phyloP scores from a whole-genome alignment of 64 coral and sea anemone species.

The Astreopora myriophthalma region DNA sequence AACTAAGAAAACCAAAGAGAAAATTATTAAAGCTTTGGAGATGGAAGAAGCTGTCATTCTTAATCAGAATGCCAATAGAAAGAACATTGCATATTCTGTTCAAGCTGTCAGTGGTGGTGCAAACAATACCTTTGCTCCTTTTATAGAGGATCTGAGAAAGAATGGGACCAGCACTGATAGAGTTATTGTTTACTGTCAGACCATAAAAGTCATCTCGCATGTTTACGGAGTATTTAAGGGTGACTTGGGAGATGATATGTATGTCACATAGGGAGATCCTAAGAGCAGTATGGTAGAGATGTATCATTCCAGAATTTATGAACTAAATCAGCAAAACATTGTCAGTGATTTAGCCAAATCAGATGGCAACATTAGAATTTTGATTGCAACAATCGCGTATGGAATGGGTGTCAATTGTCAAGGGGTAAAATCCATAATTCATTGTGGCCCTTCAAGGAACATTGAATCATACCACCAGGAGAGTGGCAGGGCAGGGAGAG shows the following conservation, averaged over 20 bases:
- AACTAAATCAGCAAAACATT: not conserved
- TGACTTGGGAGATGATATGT: no score
- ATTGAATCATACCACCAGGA: conserved; percentile 39
- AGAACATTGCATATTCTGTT: not conserved
- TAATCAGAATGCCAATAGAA: not conserved
- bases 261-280: no score
- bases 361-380: not conserved
- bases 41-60: not conserved
- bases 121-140: not conserved
- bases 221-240: no score
- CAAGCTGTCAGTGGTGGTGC: not conserved
- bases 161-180: not conserved
- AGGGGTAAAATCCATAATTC: not conserved
- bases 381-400: not conserved
- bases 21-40: not conserved
- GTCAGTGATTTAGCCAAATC: not conserved
- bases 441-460: conserved; percentile 8
- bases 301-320: not conserved
- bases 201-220: not conserved
- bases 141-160: not conserved
- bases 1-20: not conserved
- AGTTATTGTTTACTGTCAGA: not conserved
- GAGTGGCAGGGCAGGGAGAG: conserved; percentile 52
- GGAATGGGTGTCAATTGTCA: not conserved
- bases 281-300: conserved; percentile 17